Conservation (phyloP, 2,113 vertebrate genomes). For the Myiozetetes cayanensis region DNA sequence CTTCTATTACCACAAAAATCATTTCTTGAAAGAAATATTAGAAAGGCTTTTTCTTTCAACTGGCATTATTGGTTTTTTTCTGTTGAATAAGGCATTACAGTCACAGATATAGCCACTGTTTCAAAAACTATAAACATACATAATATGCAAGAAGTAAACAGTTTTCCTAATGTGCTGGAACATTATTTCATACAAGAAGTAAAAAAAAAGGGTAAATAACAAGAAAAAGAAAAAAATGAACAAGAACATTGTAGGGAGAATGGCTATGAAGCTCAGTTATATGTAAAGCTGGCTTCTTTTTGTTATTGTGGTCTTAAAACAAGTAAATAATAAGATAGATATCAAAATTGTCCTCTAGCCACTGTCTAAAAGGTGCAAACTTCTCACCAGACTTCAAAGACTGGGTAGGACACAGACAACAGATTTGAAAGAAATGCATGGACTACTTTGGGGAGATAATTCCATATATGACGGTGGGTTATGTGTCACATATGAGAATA, state of each 20-base stretch:
- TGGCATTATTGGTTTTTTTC: background rate
- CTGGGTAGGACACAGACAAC: background rate
- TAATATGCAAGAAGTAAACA: background rate
- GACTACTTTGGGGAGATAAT: background rate
- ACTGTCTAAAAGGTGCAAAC: background rate
- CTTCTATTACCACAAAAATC: background rate
- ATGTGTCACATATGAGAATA: background rate
- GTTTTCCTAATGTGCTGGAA: background rate
- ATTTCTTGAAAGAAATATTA: background rate
- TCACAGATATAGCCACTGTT: background rate
- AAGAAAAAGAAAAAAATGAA: background rate
- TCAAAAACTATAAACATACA: background rate
- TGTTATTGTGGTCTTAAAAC: background rate
- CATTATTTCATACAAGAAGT: background rate
- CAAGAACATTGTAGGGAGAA: background rate
- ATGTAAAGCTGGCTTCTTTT: background rate
- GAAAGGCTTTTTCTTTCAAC: background rate
- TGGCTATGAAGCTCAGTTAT: background rate
- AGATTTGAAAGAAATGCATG: background rate
- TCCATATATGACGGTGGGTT: background rate
- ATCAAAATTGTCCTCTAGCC: background rate
- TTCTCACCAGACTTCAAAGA: background rate
- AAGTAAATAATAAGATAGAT: background rate
- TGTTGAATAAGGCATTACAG: background rate
- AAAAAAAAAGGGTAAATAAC: background rate